phyloP scores from a whole-genome alignment of 37 sponge, comb jelly and placozoan genomes.

The Aplysina aerophoba region DNA sequence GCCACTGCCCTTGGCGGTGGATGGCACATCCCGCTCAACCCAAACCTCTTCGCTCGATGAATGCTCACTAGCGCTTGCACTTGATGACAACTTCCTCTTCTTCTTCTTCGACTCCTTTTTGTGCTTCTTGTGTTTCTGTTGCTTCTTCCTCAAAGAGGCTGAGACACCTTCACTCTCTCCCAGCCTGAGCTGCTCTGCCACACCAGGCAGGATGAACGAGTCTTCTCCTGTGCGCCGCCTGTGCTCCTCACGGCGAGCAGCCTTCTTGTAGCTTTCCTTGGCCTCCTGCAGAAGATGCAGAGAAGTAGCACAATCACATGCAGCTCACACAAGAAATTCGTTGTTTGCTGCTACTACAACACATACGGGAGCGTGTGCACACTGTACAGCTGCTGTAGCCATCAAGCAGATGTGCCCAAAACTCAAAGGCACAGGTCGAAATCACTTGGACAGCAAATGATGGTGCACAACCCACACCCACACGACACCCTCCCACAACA shows the following conservation, averaged over 20 bases:
- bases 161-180: neutral
- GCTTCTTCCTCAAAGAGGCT: neutral
- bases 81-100: constrained; percentile 14
- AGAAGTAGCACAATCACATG: too few species aligned
- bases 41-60: constrained; percentile 39
- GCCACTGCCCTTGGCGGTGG: neutral
- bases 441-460: too few species aligned
- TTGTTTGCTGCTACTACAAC: too few species aligned
- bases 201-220: constrained; percentile 47
- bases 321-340: too few species aligned
- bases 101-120: constrained; percentile 33
- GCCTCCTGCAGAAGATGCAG: constrained; percentile 19
- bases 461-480: too few species aligned
- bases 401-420: too few species aligned
- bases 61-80: neutral
- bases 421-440: too few species aligned
- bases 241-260: constrained; percentile 33
- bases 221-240: constrained; percentile 55
- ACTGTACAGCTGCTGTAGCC: too few species aligned
- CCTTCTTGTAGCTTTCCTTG: constrained; percentile 39
- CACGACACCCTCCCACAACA: too few species aligned
- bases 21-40: constrained; percentile 21
- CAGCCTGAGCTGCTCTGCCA: constrained; percentile 22
- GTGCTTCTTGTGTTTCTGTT: constrained; percentile 45
- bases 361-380: too few species aligned